Conservation (phyloP, 2,113 vertebrate species). For the Oenanthe oenanthe region DNA sequence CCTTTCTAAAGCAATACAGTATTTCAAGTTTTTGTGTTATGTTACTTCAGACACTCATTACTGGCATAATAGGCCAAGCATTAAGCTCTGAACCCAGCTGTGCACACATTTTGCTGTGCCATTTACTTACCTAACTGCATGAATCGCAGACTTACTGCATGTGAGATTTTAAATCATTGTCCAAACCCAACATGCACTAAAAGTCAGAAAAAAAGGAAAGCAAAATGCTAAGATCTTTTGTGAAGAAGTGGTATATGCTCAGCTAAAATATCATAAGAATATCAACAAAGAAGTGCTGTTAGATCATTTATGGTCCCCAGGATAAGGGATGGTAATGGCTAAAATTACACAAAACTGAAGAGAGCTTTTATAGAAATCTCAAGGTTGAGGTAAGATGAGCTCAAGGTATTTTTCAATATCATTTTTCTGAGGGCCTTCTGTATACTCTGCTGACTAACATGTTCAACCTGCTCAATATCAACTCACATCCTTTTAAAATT, state of each 20-base stretch:
- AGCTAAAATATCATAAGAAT: neutral
- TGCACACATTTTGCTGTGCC: neutral
- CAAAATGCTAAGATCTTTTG: neutral
- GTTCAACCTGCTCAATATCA: neutral
- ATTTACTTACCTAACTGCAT: neutral
- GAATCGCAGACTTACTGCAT: neutral
- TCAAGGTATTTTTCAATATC: neutral
- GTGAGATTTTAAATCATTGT: neutral
- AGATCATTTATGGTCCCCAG: neutral
- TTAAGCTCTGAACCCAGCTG: neutral
- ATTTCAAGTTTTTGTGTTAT: neutral
- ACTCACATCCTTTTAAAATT: neutral
- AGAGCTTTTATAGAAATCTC: neutral
- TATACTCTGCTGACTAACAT: neutral
- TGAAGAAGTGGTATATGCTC: neutral
- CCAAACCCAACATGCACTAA: neutral
- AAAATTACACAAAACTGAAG: neutral
- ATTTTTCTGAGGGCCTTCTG: neutral
- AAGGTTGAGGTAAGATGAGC: neutral
- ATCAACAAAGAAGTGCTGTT: neutral
- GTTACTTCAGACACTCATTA: neutral
- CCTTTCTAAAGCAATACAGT: neutral
- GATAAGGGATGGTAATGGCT: neutral
- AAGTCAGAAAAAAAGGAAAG: neutral
- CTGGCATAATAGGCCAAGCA: neutral